A percentile compares a stretch with the other conserved stretches of the same genome.
These are phyloP conservation scores for Hippopotamyrus pictus DNA, from an alignment of 2,797 vertebrate species.

Conservation along the genomic window DNA sequence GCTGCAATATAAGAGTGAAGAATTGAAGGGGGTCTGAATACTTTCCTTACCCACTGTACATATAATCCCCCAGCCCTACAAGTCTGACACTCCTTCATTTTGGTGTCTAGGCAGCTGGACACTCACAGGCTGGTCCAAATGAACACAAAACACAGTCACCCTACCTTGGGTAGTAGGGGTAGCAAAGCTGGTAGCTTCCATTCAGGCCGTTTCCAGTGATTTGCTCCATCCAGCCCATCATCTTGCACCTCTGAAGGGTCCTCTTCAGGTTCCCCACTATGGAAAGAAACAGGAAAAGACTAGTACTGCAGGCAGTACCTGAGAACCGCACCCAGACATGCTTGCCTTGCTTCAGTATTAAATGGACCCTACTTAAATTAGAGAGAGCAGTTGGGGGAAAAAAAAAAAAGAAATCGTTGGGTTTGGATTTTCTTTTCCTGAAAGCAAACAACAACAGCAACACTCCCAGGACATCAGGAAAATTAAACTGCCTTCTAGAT, in stretches of 20 bases:
- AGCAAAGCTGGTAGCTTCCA: constrained; percentile 89
- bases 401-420: background rate
- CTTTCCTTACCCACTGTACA: too few species aligned
- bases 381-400: background rate
- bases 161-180: constrained; percentile 94
- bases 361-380: background rate
- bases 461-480: background rate
- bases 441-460: background rate
- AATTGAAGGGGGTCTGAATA: too few species aligned
- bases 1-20: too few species aligned
- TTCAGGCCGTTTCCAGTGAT: constrained; percentile 94
- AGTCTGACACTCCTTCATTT: background rate
- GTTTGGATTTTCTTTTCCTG: background rate
- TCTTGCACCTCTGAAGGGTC: constrained; percentile 93
- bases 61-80: too few species aligned
- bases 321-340: background rate
- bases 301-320: background rate
- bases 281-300: background rate
- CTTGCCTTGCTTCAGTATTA: background rate
- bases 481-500: background rate
- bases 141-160: background rate
- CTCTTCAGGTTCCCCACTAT: constrained; percentile 84
- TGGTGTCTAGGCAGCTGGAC: background rate
- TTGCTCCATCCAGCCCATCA: constrained; percentile 97
- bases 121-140: background rate